Percentiles rank a stretch among this genome's conserved stretches.
phyloP scores from a whole-genome alignment of 2,888 invertebrate genomes.

The Lamellibrachia satsuma region DNA sequence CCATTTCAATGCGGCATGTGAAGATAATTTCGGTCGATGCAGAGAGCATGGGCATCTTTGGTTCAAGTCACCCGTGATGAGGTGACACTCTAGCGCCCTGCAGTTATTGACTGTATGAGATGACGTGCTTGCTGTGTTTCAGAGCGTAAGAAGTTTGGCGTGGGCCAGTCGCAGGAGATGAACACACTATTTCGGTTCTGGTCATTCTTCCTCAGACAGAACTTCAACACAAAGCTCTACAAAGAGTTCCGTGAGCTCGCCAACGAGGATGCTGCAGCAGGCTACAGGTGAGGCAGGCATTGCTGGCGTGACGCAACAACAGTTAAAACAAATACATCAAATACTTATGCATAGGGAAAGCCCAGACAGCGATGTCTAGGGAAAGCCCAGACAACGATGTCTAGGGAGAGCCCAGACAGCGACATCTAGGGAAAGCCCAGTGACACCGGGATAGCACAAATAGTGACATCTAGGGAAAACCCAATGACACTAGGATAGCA shows the following conservation, averaged over 20 bases:
- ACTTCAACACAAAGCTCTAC: conserved; percentile 98
- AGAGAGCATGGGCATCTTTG: no score
- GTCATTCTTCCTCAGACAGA: conserved; percentile 98
- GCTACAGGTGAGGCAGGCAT: conserved; percentile 70
- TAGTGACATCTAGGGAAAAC: no score
- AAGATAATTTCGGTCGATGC: no score
- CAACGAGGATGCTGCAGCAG: conserved; percentile 89
- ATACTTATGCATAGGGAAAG: no score
- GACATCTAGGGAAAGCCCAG: no score
- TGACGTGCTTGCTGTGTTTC: conserved; percentile 42
- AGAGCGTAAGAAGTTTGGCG: conserved; percentile 93
- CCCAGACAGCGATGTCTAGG: no score
- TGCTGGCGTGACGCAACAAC: background rate
- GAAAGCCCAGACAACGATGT: no score
- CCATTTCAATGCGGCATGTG: no score
- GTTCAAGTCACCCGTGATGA: background rate
- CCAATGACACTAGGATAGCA: no score
- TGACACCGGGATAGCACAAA: no score
- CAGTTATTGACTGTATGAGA: background rate
- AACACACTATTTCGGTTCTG: conserved; percentile 99
- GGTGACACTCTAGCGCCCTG: background rate
- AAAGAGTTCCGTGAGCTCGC: conserved; percentile 91
- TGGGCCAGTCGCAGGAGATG: conserved; percentile 98
- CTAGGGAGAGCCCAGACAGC: no score
- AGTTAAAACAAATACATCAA: no score